Evolutionary conservation across 2,888 invertebrate species (phyloP), one percentile per base, ranked within the genome.

Genomic region (Pherbina coryleti): DNA sequence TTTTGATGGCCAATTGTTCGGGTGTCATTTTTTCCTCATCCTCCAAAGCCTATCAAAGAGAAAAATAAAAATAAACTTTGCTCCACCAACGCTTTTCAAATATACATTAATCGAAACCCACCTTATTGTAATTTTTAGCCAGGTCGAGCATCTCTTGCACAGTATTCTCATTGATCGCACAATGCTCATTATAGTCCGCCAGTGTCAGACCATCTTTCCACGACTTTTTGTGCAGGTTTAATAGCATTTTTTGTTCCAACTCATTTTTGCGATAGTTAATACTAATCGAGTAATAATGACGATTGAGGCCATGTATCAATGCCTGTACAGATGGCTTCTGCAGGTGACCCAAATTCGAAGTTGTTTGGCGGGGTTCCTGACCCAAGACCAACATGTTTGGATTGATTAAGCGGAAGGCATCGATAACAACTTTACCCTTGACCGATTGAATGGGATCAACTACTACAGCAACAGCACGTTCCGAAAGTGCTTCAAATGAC

Each of bases 11-110:
- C 90, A 99, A 91, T 89, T 99, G 99, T 90, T 99, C 98, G 1
- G 98, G 97, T 4, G 99, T 99, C 98, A 99, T 98, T 90, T 98
- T 98, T 87, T 99, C 99, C 89, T 99, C 99, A 85, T 99, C 99
- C 90, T 99, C 99, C 79, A 99, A 91, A 8, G 99, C 97, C 89
- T 89, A 55, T 51, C 19, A 37, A 19, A 22, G 0, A 51, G 1
- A 64, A 22, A 28, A 28, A 25, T 25, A 60, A 37, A n/a, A 19
- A 60, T 60, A 75, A n/a, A 72, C n/a, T n/a, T 31, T 44, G n/a
- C n/a, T 67, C 66, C 14, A 37, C 19, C 7, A 66, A 31, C 19
- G 60, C 44, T 1, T n/a, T 79, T 79, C 69, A n/a, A 53, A n/a
- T 4, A n/a, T 19, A 0, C 19, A 19, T 44, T 14, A 14, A 60